A percentile compares a stretch with the other conserved stretches of the same genome.
phyloP scores from a whole-genome alignment of 2,888 invertebrate genomes.

The Amaurobius ferox region DNA sequence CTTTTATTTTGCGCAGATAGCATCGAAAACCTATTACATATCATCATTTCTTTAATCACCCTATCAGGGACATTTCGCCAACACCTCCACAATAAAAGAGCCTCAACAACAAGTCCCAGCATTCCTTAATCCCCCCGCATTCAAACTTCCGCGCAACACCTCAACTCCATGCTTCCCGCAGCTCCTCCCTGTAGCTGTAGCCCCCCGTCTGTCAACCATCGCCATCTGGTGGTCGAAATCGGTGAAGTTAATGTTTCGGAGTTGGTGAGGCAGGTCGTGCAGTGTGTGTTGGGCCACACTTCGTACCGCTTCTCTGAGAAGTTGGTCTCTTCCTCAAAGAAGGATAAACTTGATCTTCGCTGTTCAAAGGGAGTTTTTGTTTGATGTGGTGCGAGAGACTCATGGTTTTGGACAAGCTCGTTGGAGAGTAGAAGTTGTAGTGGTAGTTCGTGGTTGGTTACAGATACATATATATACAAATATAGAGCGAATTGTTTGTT shows the following conservation, averaged over 20 bases:
- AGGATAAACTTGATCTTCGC: neutral
- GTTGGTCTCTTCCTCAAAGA: neutral
- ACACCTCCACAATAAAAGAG: constrained; percentile 3
- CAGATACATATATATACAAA: neutral
- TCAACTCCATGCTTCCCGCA: neutral
- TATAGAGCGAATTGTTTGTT: neutral
- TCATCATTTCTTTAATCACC: constrained; percentile 9
- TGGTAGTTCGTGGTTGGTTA: neutral
- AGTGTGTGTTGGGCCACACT: constrained; percentile 12
- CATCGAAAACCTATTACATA: neutral
- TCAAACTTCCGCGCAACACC: constrained; percentile 16
- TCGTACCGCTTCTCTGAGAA: neutral
- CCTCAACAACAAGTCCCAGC: constrained; percentile 7
- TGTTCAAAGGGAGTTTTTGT: neutral
- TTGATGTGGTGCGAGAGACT: neutral
- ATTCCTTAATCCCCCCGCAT: constrained; percentile 12
- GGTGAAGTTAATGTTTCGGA: constrained; percentile 6
- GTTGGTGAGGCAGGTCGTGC: neutral
- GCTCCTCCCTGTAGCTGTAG: neutral
- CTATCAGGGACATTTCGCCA: constrained; percentile 11
- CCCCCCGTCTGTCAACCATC: neutral
- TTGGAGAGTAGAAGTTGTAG: neutral
- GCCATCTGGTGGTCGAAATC: constrained; percentile 1
- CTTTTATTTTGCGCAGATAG: neutral
- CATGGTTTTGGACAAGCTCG: neutral